phyloP scores from a whole-genome alignment of 1,140 invertebrate genomes.

The honey bee (Apis mellifera) region Amel_HAv3.1 CM009934.2:7827001-7827500 shows the following conservation, averaged over 20 bases:
- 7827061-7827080: too few relatives aligned
- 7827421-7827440: neutral
- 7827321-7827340: neutral
- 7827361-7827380: neutral
- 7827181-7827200: neutral
- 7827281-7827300: neutral
- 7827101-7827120: too few relatives aligned
- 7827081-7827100: too few relatives aligned
- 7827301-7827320: too few relatives aligned
- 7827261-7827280: neutral
- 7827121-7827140: too few relatives aligned
- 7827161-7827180: neutral
- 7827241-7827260: neutral
- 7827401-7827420: constrained; percentile 15
- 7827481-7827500: too few relatives aligned
- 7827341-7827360: too few relatives aligned
- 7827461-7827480: neutral
- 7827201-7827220: neutral
- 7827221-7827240: neutral
- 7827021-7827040: too few relatives aligned
- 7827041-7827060: too few relatives aligned
- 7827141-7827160: too few relatives aligned
- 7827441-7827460: neutral
- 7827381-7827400: neutral
- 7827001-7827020: too few relatives aligned